Evolutionary conservation across 2,113 vertebrate species (phyloP).

Genomic region (Sphyrna mokarran): DNA sequence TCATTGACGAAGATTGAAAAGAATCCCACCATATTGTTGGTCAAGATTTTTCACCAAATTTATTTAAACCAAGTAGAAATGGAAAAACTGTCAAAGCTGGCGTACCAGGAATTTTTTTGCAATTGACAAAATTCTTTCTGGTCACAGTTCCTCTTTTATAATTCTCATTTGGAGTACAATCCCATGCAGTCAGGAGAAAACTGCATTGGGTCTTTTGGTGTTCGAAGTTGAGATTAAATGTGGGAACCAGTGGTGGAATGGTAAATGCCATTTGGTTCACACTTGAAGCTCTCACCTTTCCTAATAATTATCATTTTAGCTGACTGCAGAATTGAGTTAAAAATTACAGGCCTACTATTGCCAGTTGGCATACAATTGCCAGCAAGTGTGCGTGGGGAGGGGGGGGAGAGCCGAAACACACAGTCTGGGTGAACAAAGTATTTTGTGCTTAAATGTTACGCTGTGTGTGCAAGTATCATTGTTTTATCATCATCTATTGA

Average conservation of each 20-base stretch:
- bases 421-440: background rate
- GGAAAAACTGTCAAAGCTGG: background rate
- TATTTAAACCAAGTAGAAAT: conserved; percentile 20
- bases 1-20: background rate
- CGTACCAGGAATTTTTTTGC: background rate
- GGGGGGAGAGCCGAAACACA: background rate
- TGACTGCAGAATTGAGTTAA: background rate
- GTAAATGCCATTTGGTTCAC: background rate
- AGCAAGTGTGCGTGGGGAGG: no score
- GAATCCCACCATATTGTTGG: background rate
- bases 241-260: background rate
- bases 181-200: background rate
- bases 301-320: background rate
- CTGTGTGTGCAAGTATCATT: no score
- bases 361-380: no score
- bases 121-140: fast-evolving
- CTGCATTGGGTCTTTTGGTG: background rate
- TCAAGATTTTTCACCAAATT: background rate
- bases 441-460: no score
- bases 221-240: background rate
- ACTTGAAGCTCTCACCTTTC: background rate
- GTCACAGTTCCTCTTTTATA: background rate
- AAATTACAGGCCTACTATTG: background rate
- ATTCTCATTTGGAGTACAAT: background rate
- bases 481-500: background rate